phyloP scores from a whole-genome alignment of 2,113 vertebrate species.

The Xiphophorus hellerii region DNA sequence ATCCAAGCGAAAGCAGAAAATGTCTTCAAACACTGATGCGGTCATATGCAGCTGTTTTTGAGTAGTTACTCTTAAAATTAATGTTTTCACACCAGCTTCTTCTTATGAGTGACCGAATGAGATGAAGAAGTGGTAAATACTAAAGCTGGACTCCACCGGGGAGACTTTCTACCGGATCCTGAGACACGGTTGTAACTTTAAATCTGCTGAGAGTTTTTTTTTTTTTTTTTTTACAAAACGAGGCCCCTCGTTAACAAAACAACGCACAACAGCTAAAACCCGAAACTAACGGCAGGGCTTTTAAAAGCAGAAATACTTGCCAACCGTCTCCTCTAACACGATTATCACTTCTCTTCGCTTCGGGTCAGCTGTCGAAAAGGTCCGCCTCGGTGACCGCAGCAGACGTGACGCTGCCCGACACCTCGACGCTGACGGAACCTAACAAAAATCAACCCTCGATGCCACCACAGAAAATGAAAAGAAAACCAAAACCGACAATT shows the following conservation, averaged over 20 bases:
- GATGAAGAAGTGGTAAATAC: neutral
- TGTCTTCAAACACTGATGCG: neutral
- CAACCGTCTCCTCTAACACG: slow-evolving; percentile 43
- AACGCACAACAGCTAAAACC: slow-evolving; percentile 31
- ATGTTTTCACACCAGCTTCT: neutral
- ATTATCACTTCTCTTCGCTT: slow-evolving; percentile 51
- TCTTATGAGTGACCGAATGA: neutral
- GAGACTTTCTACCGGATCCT: neutral
- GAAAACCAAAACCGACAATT: slow-evolving; percentile 12
- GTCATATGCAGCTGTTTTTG: neutral
- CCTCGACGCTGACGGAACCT: slow-evolving; percentile 34
- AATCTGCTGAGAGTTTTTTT: neutral
- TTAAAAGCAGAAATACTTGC: slow-evolving; percentile 55
- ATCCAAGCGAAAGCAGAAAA: neutral
- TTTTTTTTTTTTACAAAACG: slow-evolving; percentile 36
- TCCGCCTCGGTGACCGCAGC: slow-evolving; percentile 56
- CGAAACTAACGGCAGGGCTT: slow-evolving; percentile 39
- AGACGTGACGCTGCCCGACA: slow-evolving; percentile 41
- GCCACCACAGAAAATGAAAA: slow-evolving; percentile 3
- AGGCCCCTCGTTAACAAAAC: slow-evolving; percentile 47
- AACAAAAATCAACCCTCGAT: slow-evolving; percentile 35
- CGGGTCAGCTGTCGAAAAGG: slow-evolving; percentile 34
- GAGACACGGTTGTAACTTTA: neutral
- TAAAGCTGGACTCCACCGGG: neutral
- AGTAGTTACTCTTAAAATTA: neutral